These are phyloP conservation scores for Eupithecia pulchellata DNA, from an alignment of 2,888 invertebrate species.

Conservation along the genomic window DNA sequence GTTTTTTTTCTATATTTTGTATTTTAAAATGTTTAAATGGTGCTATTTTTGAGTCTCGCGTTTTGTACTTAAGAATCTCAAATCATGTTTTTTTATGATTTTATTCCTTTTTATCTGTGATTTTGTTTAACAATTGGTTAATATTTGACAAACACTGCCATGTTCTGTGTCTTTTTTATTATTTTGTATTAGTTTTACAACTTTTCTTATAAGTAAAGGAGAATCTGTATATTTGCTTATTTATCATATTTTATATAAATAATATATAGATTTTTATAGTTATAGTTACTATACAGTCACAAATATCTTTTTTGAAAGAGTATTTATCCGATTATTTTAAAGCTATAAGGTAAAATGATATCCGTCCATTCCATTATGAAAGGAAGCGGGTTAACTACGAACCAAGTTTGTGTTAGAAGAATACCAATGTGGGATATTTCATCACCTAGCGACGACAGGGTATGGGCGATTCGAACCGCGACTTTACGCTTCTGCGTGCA, in stretches of 20 bases:
- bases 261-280: no score
- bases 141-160: constrained; percentile 10
- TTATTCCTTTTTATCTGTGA: constrained; percentile 11
- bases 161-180: neutral
- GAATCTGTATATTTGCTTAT: neutral
- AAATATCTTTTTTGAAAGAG: neutral
- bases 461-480: neutral
- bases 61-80: constrained; percentile 7
- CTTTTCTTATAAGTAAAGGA: neutral
- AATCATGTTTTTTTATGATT: neutral
- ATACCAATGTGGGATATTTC: neutral
- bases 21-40: neutral
- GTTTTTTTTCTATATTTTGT: neutral
- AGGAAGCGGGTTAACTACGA: neutral
- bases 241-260: neutral
- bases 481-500: neutral
- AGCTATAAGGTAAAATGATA: constrained; percentile 46
- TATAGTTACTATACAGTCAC: neutral
- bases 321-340: neutral
- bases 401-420: neutral
- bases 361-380: constrained; percentile 53
- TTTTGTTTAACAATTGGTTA: constrained; percentile 8
- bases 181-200: neutral
- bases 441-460: neutral
- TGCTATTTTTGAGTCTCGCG: constrained; percentile 4